Conservation (phyloP, 2,113 vertebrate species). For the Cercopithecus mona region DNA sequence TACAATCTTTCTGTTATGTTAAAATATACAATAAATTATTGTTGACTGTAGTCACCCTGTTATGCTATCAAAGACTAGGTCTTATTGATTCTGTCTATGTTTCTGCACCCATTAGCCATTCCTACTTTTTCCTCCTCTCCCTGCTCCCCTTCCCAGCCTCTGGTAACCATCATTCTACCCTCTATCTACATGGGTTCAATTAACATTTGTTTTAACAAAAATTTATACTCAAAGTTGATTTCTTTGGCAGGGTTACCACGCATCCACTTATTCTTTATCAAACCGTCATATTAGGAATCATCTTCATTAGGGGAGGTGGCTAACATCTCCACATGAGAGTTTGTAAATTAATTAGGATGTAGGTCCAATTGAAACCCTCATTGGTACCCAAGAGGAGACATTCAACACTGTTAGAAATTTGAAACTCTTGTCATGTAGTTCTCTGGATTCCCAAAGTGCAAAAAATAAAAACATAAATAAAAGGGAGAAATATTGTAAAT, state of each 20-base stretch:
- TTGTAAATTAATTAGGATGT: conserved; percentile 68
- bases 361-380: conserved; percentile 20
- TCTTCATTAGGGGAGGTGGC: conserved; percentile 39
- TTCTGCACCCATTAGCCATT: too few relatives aligned
- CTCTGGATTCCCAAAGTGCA: neutral
- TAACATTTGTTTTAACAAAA: too few relatives aligned
- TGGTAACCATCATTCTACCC: too few relatives aligned
- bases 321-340: neutral
- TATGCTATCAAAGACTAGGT: too few relatives aligned
- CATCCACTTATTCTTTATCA: neutral
- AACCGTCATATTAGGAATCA: conserved; percentile 10
- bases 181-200: too few relatives aligned
- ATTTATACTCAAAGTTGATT: neutral
- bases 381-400: conserved; percentile 55
- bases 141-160: too few relatives aligned
- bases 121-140: too few relatives aligned
- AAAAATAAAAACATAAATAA: conserved; percentile 43
- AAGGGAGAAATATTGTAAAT: conserved; percentile 19
- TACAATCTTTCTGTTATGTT: too few relatives aligned
- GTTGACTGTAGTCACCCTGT: too few relatives aligned
- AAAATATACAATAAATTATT: too few relatives aligned
- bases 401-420: conserved; percentile 48
- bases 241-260: neutral
- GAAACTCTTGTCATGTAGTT: conserved; percentile 20
- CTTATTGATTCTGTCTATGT: too few relatives aligned